Evolutionary conservation across 1,140 invertebrate genomes (phyloP).

Genomic region (Coelopa frigida): DNA sequence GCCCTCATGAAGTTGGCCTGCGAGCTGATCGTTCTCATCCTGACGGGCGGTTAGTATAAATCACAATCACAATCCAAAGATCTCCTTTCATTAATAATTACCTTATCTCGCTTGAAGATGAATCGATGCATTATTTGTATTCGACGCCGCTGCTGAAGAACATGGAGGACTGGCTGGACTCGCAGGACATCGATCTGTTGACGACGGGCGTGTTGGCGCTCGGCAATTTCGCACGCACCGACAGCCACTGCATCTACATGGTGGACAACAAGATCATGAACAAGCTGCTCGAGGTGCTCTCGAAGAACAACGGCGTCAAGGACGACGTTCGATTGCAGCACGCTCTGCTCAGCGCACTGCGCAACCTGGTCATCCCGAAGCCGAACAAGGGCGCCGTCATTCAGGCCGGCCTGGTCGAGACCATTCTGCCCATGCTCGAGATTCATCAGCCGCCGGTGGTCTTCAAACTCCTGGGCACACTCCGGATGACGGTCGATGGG

Average conservation of each 20-base stretch:
- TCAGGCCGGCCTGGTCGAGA: constrained; percentile 63
- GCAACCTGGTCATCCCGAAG: constrained; percentile 74
- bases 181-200: constrained; percentile 64
- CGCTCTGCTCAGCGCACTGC: constrained; percentile 70
- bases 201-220: constrained; percentile 75
- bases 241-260: constrained; percentile 75
- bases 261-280: constrained; percentile 69
- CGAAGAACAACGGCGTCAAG: constrained; percentile 50
- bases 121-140: constrained; percentile 77
- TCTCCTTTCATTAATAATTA: too few species aligned
- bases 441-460: constrained; percentile 72
- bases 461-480: constrained; percentile 77
- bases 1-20: constrained; percentile 74
- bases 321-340: constrained; percentile 72
- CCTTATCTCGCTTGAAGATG: too few species aligned
- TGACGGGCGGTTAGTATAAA: constrained; percentile 68
- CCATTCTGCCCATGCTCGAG: constrained; percentile 62
- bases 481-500: constrained; percentile 77
- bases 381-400: constrained; percentile 69
- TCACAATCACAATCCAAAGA: too few species aligned
- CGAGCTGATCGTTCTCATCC: constrained; percentile 73
- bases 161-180: constrained; percentile 70
- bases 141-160: constrained; percentile 47
- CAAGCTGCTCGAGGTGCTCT: constrained; percentile 58
- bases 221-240: constrained; percentile 83